Percentiles rank a stretch among this genome's conserved stretches.
Evolutionary conservation across 2,888 invertebrate species (phyloP).

Genomic region (Halictus ligatus): DNA sequence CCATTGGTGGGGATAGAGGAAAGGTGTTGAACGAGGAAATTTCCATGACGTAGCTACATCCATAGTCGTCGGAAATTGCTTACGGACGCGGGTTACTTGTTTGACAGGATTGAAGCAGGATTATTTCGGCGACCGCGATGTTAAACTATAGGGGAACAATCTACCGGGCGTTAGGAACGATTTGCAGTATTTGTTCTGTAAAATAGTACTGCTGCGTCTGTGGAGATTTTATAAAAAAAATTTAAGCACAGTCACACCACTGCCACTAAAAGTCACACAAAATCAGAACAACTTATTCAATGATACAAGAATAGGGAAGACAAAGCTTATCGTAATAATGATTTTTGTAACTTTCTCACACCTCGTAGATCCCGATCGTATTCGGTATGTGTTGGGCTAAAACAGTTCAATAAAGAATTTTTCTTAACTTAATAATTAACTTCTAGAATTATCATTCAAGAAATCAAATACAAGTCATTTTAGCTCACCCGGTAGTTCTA

Average conservation of each 20-base stretch:
- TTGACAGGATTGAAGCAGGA: constrained; percentile 39
- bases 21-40: constrained; percentile 71
- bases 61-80: constrained; percentile 49
- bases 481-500: background rate
- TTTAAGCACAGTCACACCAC: too few species aligned
- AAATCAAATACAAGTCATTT: background rate
- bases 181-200: background rate
- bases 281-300: too few species aligned
- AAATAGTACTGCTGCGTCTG: background rate
- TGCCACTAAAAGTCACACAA: too few species aligned
- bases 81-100: constrained; percentile 46
- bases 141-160: background rate
- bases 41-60: constrained; percentile 70
- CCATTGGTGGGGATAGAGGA: constrained; percentile 50
- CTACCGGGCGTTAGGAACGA: background rate
- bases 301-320: too few species aligned
- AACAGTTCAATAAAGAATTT: too few species aligned
- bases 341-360: too few species aligned
- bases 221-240: background rate
- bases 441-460: background rate
- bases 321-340: too few species aligned
- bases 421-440: too few species aligned
- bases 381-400: too few species aligned
- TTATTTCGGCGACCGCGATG: background rate
- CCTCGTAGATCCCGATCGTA: too few species aligned